These are phyloP conservation scores for Laspeyria flexula DNA, from an alignment of 2,888 invertebrate genomes.

Conservation along the genomic window DNA sequence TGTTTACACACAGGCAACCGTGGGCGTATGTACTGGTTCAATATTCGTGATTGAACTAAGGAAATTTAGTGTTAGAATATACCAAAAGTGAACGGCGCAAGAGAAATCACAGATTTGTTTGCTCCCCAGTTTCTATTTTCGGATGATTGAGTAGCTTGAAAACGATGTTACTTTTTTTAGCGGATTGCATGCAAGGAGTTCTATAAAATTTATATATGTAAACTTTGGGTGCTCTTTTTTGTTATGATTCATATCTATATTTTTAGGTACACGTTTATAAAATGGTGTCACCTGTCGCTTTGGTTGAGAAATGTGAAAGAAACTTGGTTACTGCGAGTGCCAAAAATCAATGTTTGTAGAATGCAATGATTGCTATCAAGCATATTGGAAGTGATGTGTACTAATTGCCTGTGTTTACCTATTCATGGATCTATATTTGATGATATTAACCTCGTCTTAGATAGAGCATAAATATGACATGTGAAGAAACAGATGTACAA, in stretches of 20 bases:
- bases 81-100: constrained; percentile 49
- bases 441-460: background rate
- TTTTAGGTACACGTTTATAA: constrained; percentile 1
- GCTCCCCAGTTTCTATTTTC: constrained; percentile 54
- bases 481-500: too few relatives aligned
- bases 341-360: constrained; percentile 32
- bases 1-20: constrained; percentile 45
- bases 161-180: constrained; percentile 44
- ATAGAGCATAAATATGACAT: too few relatives aligned
- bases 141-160: constrained; percentile 52
- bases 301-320: constrained; percentile 13
- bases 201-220: constrained; percentile 33
- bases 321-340: constrained; percentile 28
- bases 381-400: too few relatives aligned
- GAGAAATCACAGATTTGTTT: constrained; percentile 51
- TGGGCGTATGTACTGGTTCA: constrained; percentile 36
- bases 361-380: background rate
- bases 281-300: constrained; percentile 12
- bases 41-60: constrained; percentile 41
- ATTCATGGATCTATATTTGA: background rate
- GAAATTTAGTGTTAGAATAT: constrained; percentile 39
- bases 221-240: constrained; percentile 25
- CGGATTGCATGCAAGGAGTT: constrained; percentile 36
- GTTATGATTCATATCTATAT: constrained; percentile 14
- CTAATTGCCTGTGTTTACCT: too few relatives aligned